Conservation (phyloP, 2,113 vertebrate species). For the Phodopus roborovskii region DNA sequence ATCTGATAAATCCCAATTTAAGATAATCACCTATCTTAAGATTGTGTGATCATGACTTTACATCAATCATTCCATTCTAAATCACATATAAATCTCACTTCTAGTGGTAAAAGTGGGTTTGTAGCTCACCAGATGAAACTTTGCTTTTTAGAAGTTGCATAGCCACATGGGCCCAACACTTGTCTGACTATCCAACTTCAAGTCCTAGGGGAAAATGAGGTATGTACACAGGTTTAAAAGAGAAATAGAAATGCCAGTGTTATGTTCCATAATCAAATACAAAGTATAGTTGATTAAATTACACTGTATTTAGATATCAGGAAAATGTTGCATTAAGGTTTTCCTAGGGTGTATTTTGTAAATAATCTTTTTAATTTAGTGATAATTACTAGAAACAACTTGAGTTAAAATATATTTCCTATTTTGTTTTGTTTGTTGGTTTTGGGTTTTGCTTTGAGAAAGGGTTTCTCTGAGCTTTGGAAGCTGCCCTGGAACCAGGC, state of each 20-base stretch:
- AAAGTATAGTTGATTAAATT: constrained; percentile 34
- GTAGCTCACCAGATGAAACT: neutral
- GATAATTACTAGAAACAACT: constrained; percentile 43
- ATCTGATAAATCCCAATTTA: constrained; percentile 26
- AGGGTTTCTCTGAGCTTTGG: no score
- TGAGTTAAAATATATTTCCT: constrained; percentile 58
- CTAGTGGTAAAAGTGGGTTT: neutral
- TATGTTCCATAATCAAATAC: neutral
- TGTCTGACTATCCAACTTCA: neutral
- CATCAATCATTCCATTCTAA: neutral
- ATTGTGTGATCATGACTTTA: neutral
- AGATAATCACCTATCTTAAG: constrained; percentile 2
- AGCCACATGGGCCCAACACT: neutral
- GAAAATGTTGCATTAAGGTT: constrained; percentile 25
- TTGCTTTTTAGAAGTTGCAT: neutral
- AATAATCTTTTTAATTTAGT: constrained; percentile 59
- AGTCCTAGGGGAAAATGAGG: neutral
- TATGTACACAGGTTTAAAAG: neutral
- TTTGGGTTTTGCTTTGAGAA: no score
- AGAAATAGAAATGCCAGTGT: neutral
- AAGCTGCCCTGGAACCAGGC: no score
- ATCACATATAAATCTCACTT: neutral
- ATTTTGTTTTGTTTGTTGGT: constrained; percentile 1
- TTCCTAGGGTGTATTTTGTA: neutral
- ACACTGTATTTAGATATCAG: constrained; percentile 24